Conservation (phyloP, 2,888 invertebrate genomes). For the Protodeltote pygarga region DNA sequence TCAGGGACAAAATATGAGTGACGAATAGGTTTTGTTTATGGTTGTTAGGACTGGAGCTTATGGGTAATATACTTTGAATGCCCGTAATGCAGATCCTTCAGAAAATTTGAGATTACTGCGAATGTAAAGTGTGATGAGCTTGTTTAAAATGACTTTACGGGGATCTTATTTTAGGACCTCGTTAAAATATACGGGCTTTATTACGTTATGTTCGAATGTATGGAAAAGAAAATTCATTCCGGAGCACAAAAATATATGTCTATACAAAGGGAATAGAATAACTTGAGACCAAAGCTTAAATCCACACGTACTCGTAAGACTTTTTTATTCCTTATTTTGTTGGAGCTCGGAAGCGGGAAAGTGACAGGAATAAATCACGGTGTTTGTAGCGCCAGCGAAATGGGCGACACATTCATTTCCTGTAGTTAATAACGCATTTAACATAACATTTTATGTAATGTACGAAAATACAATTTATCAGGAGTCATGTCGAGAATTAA, state of each 20-base stretch:
- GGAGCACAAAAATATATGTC: constrained; percentile 15
- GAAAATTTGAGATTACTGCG: constrained; percentile 29
- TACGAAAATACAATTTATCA: constrained; percentile 17
- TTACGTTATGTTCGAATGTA: constrained; percentile 5
- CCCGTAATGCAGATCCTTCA: constrained; percentile 17
- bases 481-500: constrained; percentile 7
- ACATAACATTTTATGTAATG: no score
- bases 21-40: constrained; percentile 22
- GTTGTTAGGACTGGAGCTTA: constrained; percentile 22
- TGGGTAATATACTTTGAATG: constrained; percentile 33
- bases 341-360: constrained; percentile 26
- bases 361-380: constrained; percentile 35
- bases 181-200: constrained; percentile 29
- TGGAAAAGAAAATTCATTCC: constrained; percentile 15
- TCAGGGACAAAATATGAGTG: constrained; percentile 11
- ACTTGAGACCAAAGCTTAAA: constrained; percentile 9
- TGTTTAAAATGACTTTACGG: constrained; percentile 22
- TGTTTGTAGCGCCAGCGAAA: constrained; percentile 20
- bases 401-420: constrained; percentile 30
- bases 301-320: constrained; percentile 16
- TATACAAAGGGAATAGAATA: constrained; percentile 22
- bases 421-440: constrained; percentile 23
- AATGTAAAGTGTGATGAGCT: constrained; percentile 29
- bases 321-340: constrained; percentile 28
- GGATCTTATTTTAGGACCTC: constrained; percentile 18